These are phyloP conservation scores for Temnothorax ravouxi DNA, from an alignment of 2,888 invertebrate genomes.

Conservation along the genomic window DNA sequence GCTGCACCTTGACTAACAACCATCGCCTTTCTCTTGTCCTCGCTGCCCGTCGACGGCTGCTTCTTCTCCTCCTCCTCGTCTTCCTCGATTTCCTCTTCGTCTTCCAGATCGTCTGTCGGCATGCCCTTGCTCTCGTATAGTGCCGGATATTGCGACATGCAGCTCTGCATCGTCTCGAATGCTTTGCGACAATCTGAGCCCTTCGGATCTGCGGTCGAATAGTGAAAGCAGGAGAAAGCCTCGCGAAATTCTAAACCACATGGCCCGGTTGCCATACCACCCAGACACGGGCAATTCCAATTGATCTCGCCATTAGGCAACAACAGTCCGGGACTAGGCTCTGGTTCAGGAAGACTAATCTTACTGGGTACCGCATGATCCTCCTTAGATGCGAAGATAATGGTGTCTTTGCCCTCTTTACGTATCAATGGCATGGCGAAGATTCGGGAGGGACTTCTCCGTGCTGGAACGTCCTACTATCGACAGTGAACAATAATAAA, in stretches of 20 bases:
- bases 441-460: neutral
- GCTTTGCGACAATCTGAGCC: conserved; percentile 97
- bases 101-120: conserved; percentile 89
- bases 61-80: conserved; percentile 30
- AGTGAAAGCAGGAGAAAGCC: conserved; percentile 98
- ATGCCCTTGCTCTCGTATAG: conserved; percentile 92
- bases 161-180: conserved; percentile 96
- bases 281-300: conserved; percentile 98
- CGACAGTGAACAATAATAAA: conserved; percentile 81
- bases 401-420: conserved; percentile 91
- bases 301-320: conserved; percentile 96
- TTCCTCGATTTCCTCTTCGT: conserved; percentile 66
- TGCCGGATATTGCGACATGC: conserved; percentile 95
- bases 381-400: conserved; percentile 94
- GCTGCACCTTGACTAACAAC: neutral
- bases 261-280: conserved; percentile 99
- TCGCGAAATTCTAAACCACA: conserved; percentile 97
- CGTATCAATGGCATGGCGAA: conserved; percentile 80
- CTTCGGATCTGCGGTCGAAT: conserved; percentile 95
- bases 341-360: conserved; percentile 90
- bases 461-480: conserved; percentile 81
- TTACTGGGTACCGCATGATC: conserved; percentile 92
- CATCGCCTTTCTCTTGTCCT: conserved; percentile 24
- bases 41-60: neutral
- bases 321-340: conserved; percentile 93